These are phyloP conservation scores for Macheiramphus alcinus DNA, from an alignment of 2,113 vertebrate genomes.

Conservation along the genomic window DNA sequence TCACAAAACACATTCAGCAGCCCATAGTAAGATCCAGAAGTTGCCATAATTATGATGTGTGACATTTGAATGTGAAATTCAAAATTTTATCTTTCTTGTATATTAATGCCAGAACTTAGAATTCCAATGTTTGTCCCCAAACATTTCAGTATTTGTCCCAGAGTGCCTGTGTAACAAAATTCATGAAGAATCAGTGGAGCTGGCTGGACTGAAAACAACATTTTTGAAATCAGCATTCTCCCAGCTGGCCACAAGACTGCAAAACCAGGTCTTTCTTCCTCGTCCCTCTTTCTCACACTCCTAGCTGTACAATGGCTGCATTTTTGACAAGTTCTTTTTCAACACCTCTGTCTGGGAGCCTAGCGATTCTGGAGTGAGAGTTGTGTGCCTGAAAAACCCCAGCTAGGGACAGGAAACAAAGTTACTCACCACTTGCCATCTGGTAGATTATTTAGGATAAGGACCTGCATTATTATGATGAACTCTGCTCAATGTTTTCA, in stretches of 20 bases:
- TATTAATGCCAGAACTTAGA: neutral
- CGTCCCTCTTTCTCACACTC: neutral
- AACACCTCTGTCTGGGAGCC: neutral
- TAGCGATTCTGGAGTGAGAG: neutral
- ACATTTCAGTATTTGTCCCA: neutral
- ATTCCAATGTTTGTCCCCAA: neutral
- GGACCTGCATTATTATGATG: neutral
- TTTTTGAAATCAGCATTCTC: neutral
- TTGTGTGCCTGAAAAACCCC: neutral
- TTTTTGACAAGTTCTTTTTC: neutral
- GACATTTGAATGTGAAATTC: neutral
- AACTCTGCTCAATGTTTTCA: neutral
- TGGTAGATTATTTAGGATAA: neutral
- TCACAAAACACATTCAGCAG: neutral
- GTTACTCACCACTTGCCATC: neutral
- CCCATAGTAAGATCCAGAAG: neutral
- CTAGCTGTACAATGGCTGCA: neutral
- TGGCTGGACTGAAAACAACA: neutral
- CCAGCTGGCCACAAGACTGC: neutral
- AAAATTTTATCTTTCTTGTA: neutral
- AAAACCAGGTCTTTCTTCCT: neutral
- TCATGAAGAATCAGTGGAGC: neutral
- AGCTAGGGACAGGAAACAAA: neutral
- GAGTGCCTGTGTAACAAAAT: neutral
- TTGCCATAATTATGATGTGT: constrained; percentile 13